Conservation (phyloP, 2,797 vertebrate genomes). For the Clarias pachynema region DNA sequence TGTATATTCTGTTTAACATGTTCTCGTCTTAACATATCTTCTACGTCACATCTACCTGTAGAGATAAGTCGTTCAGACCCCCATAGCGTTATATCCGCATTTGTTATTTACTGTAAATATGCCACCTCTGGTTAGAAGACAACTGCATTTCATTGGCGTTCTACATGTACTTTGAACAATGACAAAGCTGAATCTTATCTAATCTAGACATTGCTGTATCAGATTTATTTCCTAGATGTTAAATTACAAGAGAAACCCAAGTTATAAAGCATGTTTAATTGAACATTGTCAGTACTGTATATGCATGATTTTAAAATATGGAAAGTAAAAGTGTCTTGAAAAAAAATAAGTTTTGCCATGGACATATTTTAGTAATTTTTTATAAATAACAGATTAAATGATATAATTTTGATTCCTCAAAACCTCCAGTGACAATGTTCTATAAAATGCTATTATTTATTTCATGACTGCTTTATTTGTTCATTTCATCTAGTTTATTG, state of each 20-base stretch:
- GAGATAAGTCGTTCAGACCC: too few relatives aligned
- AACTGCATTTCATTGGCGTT: too few relatives aligned
- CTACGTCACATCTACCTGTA: too few relatives aligned
- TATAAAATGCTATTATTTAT: not conserved
- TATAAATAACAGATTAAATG: not conserved
- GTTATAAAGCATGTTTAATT: not conserved
- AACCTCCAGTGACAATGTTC: not conserved
- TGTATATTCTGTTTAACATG: too few relatives aligned
- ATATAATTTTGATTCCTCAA: not conserved
- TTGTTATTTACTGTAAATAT: too few relatives aligned
- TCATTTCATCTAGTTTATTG: not conserved
- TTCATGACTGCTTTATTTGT: not conserved
- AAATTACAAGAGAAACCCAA: not conserved
- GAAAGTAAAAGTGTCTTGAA: not conserved
- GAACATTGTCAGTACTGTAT: not conserved
- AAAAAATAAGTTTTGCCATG: not conserved
- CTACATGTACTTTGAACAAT: too few relatives aligned
- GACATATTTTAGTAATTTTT: not conserved
- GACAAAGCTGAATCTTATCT: too few relatives aligned
- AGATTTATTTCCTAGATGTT: not conserved
- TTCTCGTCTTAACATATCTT: too few relatives aligned
- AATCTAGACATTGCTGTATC: not conserved
- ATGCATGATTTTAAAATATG: not conserved
- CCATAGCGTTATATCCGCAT: too few relatives aligned
- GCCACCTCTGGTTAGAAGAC: too few relatives aligned